These are phyloP conservation scores for Rattus rattus DNA, from an alignment of 2,113 vertebrate genomes.

Conservation along the genomic window DNA sequence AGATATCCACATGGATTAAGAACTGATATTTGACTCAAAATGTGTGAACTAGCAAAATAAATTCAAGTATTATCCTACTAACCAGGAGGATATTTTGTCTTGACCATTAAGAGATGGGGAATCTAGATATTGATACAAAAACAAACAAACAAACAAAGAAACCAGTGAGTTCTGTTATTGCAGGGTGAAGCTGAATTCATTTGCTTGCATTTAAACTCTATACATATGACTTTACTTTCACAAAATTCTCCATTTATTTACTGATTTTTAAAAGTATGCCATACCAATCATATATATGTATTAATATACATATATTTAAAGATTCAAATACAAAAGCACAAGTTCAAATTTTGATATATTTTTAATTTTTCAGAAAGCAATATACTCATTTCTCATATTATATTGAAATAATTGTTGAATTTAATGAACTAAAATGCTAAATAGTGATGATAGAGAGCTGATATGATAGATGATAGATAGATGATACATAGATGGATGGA, in stretches of 20 bases:
- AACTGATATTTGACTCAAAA: background rate
- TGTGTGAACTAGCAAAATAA: background rate
- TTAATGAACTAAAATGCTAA: background rate
- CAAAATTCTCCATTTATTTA: background rate
- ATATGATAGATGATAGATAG: background rate
- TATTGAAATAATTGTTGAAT: background rate
- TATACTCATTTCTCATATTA: background rate
- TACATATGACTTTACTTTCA: background rate
- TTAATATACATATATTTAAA: background rate
- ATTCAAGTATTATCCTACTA: background rate
- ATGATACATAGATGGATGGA: background rate
- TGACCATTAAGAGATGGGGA: background rate
- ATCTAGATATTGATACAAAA: accelerated
- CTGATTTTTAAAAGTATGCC: background rate
- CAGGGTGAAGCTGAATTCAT: background rate
- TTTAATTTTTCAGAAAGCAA: background rate
- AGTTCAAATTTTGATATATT: background rate
- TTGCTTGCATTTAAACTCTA: background rate
- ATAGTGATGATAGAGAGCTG: background rate
- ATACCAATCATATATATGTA: background rate
- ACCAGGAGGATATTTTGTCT: background rate
- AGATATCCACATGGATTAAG: background rate
- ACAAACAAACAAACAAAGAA: background rate
- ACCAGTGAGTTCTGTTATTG: background rate
- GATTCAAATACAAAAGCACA: background rate